phyloP scores from a whole-genome alignment of 2,888 invertebrate species.

The Nomada ruficornis region DNA sequence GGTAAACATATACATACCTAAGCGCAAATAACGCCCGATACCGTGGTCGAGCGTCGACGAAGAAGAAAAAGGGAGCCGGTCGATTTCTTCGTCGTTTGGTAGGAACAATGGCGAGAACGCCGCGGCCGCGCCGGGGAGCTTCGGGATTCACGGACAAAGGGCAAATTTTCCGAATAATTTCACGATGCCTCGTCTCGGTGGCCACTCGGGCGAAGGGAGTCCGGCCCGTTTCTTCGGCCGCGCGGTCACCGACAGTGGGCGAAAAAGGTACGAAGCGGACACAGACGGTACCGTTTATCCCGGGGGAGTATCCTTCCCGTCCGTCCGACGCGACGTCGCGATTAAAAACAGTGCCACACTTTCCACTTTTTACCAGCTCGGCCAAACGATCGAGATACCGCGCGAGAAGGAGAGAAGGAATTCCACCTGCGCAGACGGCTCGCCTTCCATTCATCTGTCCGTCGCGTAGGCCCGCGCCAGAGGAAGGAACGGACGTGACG shows the following conservation, averaged over 20 bases:
- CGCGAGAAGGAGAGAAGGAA: slow-evolving; percentile 4
- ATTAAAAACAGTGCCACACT: not conserved
- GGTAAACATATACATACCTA: slow-evolving; percentile 68
- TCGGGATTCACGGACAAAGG: slow-evolving; percentile 64
- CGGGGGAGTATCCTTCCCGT: not conserved
- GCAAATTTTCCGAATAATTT: slow-evolving; percentile 80
- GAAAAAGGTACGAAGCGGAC: slow-evolving; percentile 3
- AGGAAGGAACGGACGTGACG: slow-evolving; percentile 57
- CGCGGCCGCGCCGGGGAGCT: not conserved
- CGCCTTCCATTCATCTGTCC: slow-evolving; percentile 67
- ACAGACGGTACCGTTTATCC: slow-evolving; percentile 4
- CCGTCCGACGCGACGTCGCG: not conserved
- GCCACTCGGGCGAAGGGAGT: slow-evolving; percentile 33
- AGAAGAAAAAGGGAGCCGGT: slow-evolving; percentile 9
- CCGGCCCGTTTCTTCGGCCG: slow-evolving; percentile 19
- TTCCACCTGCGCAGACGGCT: slow-evolving; percentile 60
- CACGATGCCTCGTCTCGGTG: slow-evolving; percentile 64
- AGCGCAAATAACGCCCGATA: slow-evolving; percentile 60
- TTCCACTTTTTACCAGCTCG: not conserved
- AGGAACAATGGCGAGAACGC: slow-evolving; percentile 69
- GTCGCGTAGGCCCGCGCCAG: slow-evolving; percentile 43
- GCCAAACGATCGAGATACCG: slow-evolving; percentile 1
- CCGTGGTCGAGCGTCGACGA: slow-evolving; percentile 14
- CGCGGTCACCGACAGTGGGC: not conserved
- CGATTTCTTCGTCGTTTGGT: slow-evolving; percentile 65